Evolutionary conservation across 2,888 invertebrate genomes (phyloP).

Genomic region (Amblyjoppa proteus): DNA sequence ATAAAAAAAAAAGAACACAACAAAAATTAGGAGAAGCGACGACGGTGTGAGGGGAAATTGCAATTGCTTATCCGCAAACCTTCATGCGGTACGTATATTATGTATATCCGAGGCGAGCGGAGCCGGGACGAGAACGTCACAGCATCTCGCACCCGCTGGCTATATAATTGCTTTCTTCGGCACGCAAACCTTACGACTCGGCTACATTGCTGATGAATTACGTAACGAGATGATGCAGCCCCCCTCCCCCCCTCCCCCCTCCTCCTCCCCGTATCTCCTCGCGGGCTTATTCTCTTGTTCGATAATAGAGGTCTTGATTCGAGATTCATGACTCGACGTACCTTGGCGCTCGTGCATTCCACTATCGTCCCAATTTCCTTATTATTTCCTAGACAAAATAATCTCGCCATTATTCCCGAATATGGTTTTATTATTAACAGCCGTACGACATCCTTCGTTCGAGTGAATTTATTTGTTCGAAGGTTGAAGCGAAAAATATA

Average conservation of each 20-base stretch:
- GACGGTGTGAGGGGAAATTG: constrained; percentile 53
- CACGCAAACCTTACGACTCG: constrained; percentile 58
- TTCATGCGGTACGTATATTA: background rate
- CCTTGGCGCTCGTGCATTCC: background rate
- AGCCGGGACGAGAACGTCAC: constrained; percentile 52
- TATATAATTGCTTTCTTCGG: constrained; percentile 68
- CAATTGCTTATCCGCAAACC: constrained; percentile 47
- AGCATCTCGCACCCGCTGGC: constrained; percentile 43
- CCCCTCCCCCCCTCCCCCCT: background rate
- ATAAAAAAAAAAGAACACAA: background rate
- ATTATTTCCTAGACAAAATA: constrained; percentile 38
- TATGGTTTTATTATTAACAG: too few species aligned
- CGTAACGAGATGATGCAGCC: constrained; percentile 65
- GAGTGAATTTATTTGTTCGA: too few species aligned
- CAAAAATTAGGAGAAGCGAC: constrained; percentile 35
- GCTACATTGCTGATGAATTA: constrained; percentile 63
- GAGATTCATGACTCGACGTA: constrained; percentile 26
- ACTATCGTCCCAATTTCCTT: constrained; percentile 12
- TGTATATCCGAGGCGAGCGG: constrained; percentile 15
- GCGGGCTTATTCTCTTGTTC: constrained; percentile 17
- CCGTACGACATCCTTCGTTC: too few species aligned
- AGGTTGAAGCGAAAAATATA: too few species aligned
- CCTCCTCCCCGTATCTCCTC: constrained; percentile 32
- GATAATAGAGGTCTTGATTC: constrained; percentile 48
- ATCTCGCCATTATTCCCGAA: background rate